A percentile compares a stretch with the other conserved stretches of the same genome.
Conservation (phyloP, 2,113 vertebrate species). For the Semicossyphus pulcher region DNA sequence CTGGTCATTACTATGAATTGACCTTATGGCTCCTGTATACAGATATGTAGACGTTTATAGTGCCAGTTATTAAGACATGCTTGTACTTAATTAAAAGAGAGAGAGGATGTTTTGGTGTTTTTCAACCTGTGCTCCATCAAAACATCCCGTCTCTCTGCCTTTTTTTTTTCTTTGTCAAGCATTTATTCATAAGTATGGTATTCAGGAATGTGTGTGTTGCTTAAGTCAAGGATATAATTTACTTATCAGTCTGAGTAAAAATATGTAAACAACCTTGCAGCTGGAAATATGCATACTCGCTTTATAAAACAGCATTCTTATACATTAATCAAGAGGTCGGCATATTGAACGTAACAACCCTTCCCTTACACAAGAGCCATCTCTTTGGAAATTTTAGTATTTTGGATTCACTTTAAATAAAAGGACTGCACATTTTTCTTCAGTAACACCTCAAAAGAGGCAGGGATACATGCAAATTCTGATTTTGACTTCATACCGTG, state of each 20-base stretch:
- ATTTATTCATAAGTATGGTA: slow-evolving; percentile 37
- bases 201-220: slow-evolving; percentile 68
- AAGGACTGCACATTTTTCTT: slow-evolving; percentile 49
- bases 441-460: slow-evolving; percentile 48
- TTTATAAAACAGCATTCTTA: slow-evolving; percentile 59
- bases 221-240: slow-evolving; percentile 61
- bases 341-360: slow-evolving; percentile 56
- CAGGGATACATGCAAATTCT: slow-evolving; percentile 32
- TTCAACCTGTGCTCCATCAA: slow-evolving; percentile 22
- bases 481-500: slow-evolving; percentile 51
- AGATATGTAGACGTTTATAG: slow-evolving; percentile 54
- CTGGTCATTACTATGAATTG: slow-evolving; percentile 32
- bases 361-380: slow-evolving; percentile 24
- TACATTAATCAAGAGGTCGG: slow-evolving; percentile 45
- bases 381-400: slow-evolving; percentile 42
- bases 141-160: slow-evolving; percentile 17
- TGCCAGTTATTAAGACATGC: slow-evolving; percentile 60
- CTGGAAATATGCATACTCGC: slow-evolving; percentile 60
- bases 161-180: slow-evolving; percentile 15
- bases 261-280: slow-evolving; percentile 77
- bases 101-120: slow-evolving; percentile 31
- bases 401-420: slow-evolving; percentile 51
- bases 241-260: slow-evolving; percentile 65
- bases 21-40: slow-evolving; percentile 64
- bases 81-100: slow-evolving; percentile 42